Evolutionary conservation across 1,140 invertebrate species (phyloP).

Genomic region (Bombus confusus): DNA sequence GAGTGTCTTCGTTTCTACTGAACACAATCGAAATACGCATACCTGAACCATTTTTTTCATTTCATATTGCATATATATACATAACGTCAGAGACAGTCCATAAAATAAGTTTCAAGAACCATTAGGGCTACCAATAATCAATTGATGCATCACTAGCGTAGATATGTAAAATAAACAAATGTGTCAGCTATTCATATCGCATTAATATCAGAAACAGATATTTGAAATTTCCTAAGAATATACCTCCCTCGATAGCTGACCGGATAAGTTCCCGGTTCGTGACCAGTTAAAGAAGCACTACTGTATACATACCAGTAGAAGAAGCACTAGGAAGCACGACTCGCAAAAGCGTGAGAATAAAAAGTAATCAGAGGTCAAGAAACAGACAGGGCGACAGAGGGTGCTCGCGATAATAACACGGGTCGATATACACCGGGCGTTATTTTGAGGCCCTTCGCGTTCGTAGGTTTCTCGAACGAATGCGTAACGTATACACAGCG

Average conservation of each 20-base stretch:
- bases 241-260: background rate
- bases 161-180: background rate
- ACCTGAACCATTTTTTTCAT: background rate
- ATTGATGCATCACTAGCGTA: background rate
- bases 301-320: background rate
- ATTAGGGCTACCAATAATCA: background rate
- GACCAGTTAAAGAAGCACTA: background rate
- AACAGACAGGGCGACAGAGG: conserved; percentile 57
- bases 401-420: conserved; percentile 63
- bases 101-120: background rate
- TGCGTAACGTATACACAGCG: background rate
- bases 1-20: background rate
- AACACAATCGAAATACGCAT: background rate
- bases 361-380: conserved; percentile 55
- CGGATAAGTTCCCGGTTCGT: background rate
- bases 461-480: conserved; percentile 34
- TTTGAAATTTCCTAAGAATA: background rate
- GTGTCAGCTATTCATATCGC: background rate
- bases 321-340: conserved; percentile 14
- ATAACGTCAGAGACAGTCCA: background rate
- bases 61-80: background rate
- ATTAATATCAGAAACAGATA: background rate
- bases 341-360: conserved; percentile 37
- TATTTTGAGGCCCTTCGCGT: conserved; percentile 52
- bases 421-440: conserved; percentile 66